Percentiles rank a stretch among this genome's conserved stretches.
phyloP scores from a whole-genome alignment of 2,113 vertebrate genomes.

The Eurystomus gularis region DNA sequence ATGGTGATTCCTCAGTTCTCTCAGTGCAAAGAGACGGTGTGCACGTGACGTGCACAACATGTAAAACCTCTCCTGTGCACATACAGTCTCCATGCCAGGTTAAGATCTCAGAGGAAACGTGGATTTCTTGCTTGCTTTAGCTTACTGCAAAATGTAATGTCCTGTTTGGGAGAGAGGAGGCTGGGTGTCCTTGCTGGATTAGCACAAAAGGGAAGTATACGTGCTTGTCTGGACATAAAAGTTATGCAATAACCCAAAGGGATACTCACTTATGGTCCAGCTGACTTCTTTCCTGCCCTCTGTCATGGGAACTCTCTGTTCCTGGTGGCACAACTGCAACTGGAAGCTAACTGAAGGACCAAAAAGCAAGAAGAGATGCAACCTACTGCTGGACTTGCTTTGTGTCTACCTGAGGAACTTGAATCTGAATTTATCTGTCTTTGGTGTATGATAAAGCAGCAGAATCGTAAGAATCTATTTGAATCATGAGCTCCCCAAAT shows the following conservation, averaged over 20 bases:
- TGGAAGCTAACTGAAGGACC: not conserved
- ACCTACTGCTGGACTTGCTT: not conserved
- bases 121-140: not conserved
- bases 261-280: not conserved
- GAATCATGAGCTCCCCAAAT: not conserved
- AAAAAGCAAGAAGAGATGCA: not conserved
- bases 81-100: rapidly evolving
- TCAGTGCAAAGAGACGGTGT: not conserved
- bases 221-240: not conserved
- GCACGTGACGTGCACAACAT: not conserved
- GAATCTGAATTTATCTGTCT: not conserved
- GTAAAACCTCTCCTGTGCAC: not conserved
- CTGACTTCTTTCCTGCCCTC: not conserved
- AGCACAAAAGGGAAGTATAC: not conserved
- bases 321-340: not conserved
- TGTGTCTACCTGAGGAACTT: not conserved
- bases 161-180: not conserved
- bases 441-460: not conserved
- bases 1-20: rapidly evolving
- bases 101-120: not conserved
- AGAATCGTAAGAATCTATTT: not conserved
- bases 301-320: not conserved
- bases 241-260: not conserved
- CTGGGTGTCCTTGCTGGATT: not conserved
- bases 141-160: not conserved